Conservation (phyloP, 92 coral and sea anemone genomes). For the Hydrozoanthus gracilis region DNA sequence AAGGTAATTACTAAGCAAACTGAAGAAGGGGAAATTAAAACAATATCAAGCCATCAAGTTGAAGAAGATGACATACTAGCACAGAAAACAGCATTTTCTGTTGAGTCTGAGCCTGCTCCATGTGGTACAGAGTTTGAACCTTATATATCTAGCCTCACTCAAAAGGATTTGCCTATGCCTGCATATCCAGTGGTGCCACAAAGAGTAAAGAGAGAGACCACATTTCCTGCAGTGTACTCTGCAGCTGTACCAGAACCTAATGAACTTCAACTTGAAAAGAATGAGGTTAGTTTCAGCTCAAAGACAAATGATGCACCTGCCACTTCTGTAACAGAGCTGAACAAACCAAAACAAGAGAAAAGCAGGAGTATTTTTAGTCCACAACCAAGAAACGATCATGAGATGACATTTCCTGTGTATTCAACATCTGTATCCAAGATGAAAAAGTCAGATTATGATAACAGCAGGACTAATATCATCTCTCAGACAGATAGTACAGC, state of each 20-base stretch:
- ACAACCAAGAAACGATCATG: background rate
- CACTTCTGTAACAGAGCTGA: background rate
- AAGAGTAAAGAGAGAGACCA: background rate
- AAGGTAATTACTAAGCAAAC: slow-evolving; percentile 21
- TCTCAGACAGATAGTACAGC: background rate
- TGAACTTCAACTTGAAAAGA: background rate
- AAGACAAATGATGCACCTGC: background rate
- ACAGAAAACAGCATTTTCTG: slow-evolving; percentile 5
- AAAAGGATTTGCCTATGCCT: background rate
- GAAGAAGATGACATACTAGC: background rate
- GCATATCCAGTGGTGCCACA: background rate
- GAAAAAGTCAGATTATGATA: background rate
- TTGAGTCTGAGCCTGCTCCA: background rate
- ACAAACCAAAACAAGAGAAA: background rate
- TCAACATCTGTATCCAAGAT: background rate
- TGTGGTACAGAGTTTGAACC: background rate
- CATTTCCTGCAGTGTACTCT: slow-evolving; percentile 17
- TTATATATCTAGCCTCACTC: background rate
- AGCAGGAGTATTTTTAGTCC: background rate
- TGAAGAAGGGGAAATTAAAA: background rate
- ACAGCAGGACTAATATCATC: background rate
- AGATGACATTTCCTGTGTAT: slow-evolving; percentile 3
- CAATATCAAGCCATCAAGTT: background rate
- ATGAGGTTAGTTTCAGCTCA: background rate
- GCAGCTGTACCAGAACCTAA: background rate